A percentile compares a stretch with the other conserved stretches of the same genome.
Conservation (phyloP, 2,888 invertebrate genomes). For the Matsumyia berberina region DNA sequence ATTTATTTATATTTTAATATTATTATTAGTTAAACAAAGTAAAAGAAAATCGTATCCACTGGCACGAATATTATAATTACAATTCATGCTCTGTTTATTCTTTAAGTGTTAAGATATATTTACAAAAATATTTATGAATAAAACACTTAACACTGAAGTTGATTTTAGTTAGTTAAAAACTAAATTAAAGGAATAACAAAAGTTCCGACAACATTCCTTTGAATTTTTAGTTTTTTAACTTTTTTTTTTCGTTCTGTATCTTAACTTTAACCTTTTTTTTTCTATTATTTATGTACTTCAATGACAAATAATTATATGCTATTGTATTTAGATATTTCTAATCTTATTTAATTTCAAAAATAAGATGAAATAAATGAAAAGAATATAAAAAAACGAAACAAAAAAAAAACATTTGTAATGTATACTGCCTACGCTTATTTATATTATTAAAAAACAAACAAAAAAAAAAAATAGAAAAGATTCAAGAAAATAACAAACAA, state of each 20-base stretch:
- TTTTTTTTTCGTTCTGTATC: slow-evolving; percentile 12
- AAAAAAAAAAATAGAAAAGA: slow-evolving; percentile 2
- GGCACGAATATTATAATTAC: slow-evolving; percentile 12
- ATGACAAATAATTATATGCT: slow-evolving; percentile 34
- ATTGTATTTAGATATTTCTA: slow-evolving; percentile 25
- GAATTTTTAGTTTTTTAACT: slow-evolving; percentile 20
- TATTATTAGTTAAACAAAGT: slow-evolving; percentile 30
- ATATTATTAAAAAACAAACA: slow-evolving; percentile 28
- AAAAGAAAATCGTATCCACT: background rate
- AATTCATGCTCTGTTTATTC: slow-evolving; percentile 24
- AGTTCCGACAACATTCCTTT: slow-evolving; percentile 63
- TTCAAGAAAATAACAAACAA: slow-evolving; percentile 17
- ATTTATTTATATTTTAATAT: slow-evolving; percentile 51
- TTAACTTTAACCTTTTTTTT: slow-evolving; percentile 9
- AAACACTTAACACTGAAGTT: slow-evolving; percentile 27
- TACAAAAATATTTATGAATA: background rate
- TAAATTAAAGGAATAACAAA: slow-evolving; percentile 10
- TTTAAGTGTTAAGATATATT: slow-evolving; percentile 13
- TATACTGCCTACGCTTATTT: slow-evolving; percentile 68
- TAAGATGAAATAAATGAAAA: slow-evolving; percentile 10
- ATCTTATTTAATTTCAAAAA: slow-evolving; percentile 15
- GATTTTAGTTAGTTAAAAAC: slow-evolving; percentile 42
- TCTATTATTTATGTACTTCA: slow-evolving; percentile 9
- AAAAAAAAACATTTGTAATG: slow-evolving; percentile 27
- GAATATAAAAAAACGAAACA: slow-evolving; percentile 2